Base-by-base conservation (phyloP, 2,797 vertebrate species). In the Xiphorhynchus erythropygius region DNA sequence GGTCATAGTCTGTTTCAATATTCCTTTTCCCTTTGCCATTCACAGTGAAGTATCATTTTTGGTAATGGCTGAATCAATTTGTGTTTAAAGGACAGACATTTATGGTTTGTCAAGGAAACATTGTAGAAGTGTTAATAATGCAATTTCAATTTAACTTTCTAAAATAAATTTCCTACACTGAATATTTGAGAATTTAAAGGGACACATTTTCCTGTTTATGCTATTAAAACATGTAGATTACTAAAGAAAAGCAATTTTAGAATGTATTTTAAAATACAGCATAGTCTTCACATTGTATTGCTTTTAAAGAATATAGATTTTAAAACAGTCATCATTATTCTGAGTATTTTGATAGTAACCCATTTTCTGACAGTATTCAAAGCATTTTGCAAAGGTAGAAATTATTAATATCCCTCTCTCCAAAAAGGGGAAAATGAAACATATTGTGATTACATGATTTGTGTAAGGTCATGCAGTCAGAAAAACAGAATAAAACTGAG, bases 11-110 rank as follows among this genome's bases (percentile, higher is more conserved):
- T 91, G 55, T 89, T 95, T 96, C 93, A 95, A 79, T 93, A 76
- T 89, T 93, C 93, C 85, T 95, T 94, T 96, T 96, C 77, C 80
- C 57, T 91, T 92, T 97, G 96, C 96, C 94, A 93, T 95, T 96
- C 92, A 70, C 79, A 71, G 80, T 85, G 83, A 97, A 96, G 89
- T 95, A 90, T 88, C 86, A 86, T 96, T 96, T 97, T 95, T 94
- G 63, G 53, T 96, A 97, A 97, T 96, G 94, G 81, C 74, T 79
- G 76, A 93, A 90, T 81, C 78, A 89, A 91, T 97, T 93, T 96
- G 77, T 87, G 64, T 79, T 94, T 91, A 93, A 96, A 89, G 82
- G 67, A 93, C 8, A 10, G 90, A 71, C 53, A 57, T 95, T 94
- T 90, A 84, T 56, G 85, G 56, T 88, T 97, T 93, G 64, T 89